Evolutionary conservation across 2,888 invertebrate genomes (phyloP).

Genomic region (Cetonia aurata): DNA sequence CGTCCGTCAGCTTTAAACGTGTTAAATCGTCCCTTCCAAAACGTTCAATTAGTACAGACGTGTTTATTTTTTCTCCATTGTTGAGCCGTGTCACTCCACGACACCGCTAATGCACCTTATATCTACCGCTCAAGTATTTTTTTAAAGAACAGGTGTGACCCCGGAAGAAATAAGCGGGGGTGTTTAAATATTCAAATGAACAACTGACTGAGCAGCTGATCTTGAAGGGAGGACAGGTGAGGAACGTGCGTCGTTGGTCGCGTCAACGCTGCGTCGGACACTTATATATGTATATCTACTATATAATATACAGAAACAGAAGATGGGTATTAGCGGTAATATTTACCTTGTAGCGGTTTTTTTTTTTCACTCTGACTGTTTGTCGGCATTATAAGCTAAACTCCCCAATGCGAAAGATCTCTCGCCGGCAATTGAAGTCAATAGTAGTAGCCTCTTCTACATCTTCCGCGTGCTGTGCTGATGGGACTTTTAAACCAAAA

Average conservation of each 20-base stretch:
- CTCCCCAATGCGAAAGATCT: no score
- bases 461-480: no score
- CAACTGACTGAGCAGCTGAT: conserved; percentile 57
- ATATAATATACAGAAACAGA: no score
- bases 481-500: no score
- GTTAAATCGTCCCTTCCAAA: conserved; percentile 29
- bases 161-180: conserved; percentile 56
- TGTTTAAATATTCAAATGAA: conserved; percentile 57
- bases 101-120: conserved; percentile 15
- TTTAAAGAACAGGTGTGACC: conserved; percentile 54
- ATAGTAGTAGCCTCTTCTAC: no score
- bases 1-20: neutral
- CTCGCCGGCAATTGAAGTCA: no score
- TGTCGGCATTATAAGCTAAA: no score
- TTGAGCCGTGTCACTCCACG: neutral
- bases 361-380: no score
- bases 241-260: neutral
- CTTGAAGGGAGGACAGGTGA: conserved; percentile 54
- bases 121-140: conserved; percentile 22
- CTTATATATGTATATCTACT: no score
- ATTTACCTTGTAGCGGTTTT: no score
- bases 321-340: no score
- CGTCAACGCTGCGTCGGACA: no score
- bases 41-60: conserved; percentile 39
- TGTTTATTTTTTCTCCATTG: conserved; percentile 36